Percentiles rank a stretch among this genome's conserved stretches.
These are phyloP conservation scores for Lepisosteus oculatus DNA, from an alignment of 2,113 vertebrate genomes.

Conservation along the genomic window DNA sequence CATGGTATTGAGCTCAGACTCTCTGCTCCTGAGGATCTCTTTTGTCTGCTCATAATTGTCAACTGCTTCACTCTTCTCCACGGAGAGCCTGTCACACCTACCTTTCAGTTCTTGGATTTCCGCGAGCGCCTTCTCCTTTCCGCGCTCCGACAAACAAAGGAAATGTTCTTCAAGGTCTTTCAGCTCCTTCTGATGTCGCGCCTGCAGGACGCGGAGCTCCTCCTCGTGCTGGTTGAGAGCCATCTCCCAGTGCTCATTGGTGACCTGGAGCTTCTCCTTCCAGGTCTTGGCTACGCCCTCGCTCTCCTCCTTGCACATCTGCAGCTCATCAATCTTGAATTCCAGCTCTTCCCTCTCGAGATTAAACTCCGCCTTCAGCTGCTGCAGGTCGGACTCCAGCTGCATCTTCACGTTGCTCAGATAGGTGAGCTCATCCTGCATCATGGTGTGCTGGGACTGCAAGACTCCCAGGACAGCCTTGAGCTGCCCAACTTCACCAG, in stretches of 20 bases:
- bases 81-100: constrained; percentile 65
- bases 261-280: constrained; percentile 55
- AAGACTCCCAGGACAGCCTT: constrained; percentile 72
- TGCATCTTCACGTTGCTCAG: constrained; percentile 84
- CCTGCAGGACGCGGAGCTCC: constrained; percentile 52
- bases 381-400: constrained; percentile 81
- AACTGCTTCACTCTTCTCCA: constrained; percentile 76
- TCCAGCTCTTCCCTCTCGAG: constrained; percentile 89
- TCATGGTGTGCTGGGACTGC: constrained; percentile 81
- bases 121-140: constrained; percentile 56
- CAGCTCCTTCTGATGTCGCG: constrained; percentile 60
- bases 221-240: constrained; percentile 44
- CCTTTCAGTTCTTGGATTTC: constrained; percentile 66
- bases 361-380: constrained; percentile 79
- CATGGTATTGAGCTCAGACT: constrained; percentile 80
- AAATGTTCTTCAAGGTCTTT: constrained; percentile 56
- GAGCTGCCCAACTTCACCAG: constrained; percentile 59
- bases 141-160: constrained; percentile 55
- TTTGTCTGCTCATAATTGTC: constrained; percentile 72
- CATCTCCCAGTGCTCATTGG: constrained; percentile 32
- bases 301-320: constrained; percentile 78
- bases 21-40: constrained; percentile 74
- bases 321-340: constrained; percentile 93
- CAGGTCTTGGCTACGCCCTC: constrained; percentile 61
- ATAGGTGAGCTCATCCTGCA: constrained; percentile 87